phyloP scores from a whole-genome alignment of 2,113 vertebrate genomes.

The Anguilla rostrata region DNA sequence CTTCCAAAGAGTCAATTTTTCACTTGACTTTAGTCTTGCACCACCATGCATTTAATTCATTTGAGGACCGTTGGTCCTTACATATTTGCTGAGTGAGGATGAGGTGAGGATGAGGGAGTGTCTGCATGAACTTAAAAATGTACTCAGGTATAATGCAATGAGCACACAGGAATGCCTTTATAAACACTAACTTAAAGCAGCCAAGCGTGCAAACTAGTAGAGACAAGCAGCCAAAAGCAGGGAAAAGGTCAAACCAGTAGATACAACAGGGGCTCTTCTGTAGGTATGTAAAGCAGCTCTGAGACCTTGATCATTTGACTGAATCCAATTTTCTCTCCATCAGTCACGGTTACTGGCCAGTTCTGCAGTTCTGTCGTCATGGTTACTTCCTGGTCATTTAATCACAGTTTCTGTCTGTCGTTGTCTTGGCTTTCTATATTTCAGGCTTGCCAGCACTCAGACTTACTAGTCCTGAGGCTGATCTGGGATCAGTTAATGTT shows the following conservation, averaged over 20 bases:
- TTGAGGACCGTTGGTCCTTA: not conserved
- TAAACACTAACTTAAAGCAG: not conserved
- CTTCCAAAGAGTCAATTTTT: slow-evolving; percentile 41
- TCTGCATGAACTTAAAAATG: slow-evolving; percentile 22
- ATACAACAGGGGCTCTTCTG: not conserved
- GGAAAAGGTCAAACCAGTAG: not conserved
- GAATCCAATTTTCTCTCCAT: not conserved
- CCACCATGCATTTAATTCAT: not conserved
- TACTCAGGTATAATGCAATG: not conserved
- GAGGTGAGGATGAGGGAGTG: not conserved
- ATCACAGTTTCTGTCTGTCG: not conserved
- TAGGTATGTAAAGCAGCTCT: not conserved
- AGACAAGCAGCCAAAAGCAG: not conserved
- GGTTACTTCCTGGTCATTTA: not conserved
- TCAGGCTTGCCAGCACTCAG: not conserved
- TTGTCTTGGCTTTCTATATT: not conserved
- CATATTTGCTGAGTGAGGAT: not conserved
- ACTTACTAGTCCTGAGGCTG: not conserved
- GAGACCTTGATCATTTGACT: not conserved
- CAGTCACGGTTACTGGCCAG: not conserved
- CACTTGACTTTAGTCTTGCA: not conserved
- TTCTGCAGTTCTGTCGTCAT: not conserved
- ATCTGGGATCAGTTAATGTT: not conserved
- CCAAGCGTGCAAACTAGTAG: not conserved
- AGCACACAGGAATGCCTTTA: not conserved